Conservation (phyloP, 2,888 invertebrate genomes). For the Melinaea menophilus region DNA sequence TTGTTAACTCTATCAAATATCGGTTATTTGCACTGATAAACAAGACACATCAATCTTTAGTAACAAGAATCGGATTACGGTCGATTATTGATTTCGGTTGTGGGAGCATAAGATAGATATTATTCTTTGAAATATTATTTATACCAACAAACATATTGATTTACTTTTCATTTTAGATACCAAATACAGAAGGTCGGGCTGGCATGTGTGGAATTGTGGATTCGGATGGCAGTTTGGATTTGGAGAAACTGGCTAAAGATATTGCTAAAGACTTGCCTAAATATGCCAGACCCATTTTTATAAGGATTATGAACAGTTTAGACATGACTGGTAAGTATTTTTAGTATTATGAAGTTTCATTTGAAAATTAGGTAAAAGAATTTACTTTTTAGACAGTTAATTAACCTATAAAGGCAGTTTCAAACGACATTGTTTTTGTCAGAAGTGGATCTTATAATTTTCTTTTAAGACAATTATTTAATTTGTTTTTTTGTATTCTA, state of each 20-base stretch:
- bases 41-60: too few relatives aligned
- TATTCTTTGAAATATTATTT: too few relatives aligned
- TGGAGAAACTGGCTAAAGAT: conserved; percentile 79
- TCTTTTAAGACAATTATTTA: neutral
- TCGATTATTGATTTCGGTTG: too few relatives aligned
- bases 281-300: conserved; percentile 95
- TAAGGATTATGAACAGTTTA: conserved; percentile 89
- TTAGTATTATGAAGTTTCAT: neutral
- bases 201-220: conserved; percentile 98
- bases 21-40: too few relatives aligned
- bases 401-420: too few relatives aligned
- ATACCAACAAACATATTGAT: neutral
- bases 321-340: conserved; percentile 90
- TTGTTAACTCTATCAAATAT: too few relatives aligned
- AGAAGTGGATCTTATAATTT: neutral
- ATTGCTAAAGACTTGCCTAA: conserved; percentile 86
- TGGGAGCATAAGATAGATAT: too few relatives aligned
- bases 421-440: neutral
- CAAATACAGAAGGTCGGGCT: conserved; percentile 90
- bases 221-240: conserved; percentile 81
- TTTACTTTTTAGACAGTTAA: neutral
- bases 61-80: too few relatives aligned
- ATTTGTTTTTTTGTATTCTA: conserved; percentile 54
- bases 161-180: conserved; percentile 67
- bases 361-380: neutral